A percentile compares a stretch with the other conserved stretches of the same genome.
These are phyloP conservation scores for Hassar affinis DNA, from an alignment of 2,113 vertebrate genomes.

Conservation along the genomic window DNA sequence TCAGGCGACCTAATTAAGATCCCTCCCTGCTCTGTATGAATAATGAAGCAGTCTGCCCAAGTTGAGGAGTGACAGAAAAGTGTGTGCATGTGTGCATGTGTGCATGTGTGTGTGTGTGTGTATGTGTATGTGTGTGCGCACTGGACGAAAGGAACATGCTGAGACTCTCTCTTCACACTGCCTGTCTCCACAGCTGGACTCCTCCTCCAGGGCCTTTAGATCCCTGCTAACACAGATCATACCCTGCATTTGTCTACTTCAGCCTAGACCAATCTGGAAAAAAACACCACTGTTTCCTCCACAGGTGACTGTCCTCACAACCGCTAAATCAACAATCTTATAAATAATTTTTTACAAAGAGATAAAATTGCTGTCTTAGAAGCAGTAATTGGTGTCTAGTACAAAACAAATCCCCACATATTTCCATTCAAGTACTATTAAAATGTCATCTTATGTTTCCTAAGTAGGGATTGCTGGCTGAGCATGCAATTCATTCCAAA, in stretches of 20 bases:
- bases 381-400: neutral
- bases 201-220: constrained; percentile 40
- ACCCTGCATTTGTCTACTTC: constrained; percentile 38
- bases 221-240: constrained; percentile 46
- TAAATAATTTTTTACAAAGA: neutral
- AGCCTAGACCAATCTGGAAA: constrained; percentile 23
- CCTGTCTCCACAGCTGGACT: constrained; percentile 43
- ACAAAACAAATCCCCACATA: neutral
- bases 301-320: constrained; percentile 17
- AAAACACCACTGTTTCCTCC: constrained; percentile 1
- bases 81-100: neutral
- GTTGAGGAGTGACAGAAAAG: constrained; percentile 29
- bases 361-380: neutral
- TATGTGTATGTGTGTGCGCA: constrained; percentile 10
- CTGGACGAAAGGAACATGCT: constrained; percentile 39
- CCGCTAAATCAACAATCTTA: neutral
- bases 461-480: neutral
- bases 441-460: neutral
- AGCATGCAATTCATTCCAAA: neutral
- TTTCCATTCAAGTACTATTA: neutral
- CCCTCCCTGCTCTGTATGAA: constrained; percentile 35
- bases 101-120: constrained; percentile 26
- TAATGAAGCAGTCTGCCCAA: constrained; percentile 40
- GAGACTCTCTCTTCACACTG: constrained; percentile 33
- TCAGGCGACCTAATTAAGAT: constrained; percentile 46